Base-by-base conservation (phyloP, 2,113 vertebrate genomes). In the Chunga burmeisteri region DNA sequence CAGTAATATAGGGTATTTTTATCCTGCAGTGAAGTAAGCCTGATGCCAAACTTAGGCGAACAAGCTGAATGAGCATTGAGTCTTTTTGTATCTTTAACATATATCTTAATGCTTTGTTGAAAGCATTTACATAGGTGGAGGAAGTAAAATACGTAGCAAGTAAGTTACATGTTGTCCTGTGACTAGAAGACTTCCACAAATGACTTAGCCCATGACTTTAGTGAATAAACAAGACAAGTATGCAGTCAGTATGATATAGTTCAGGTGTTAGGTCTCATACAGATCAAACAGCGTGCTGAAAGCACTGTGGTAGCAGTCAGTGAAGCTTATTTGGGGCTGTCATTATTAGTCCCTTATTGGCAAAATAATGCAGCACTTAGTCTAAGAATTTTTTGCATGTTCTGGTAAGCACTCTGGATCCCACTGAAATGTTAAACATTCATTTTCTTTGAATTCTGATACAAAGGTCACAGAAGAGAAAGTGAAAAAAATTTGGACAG, bases 401-500 rank as follows among this genome's bases (percentile, higher is more conserved):
- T 94, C 34, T 50, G 16, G 3, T 86, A 56, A 56, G 22, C 29
- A 10, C 29, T 81, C 42, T 47, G 63, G 36, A 29, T 87, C n/a
- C 46, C 55, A 27, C 4, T 90, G 82, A 81, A 91, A 52, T 58
- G 13, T 81, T 85, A 86, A 93, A 75, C 2, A 2, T 67, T 81
- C 11, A 11, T 56, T 96, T 79, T 85, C 49, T 92, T 94, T 95
- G 26, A 93, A 85, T 96, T 94, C 36, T 88, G 23, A 66, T 94
- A 38, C 80, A 66, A 86, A 99, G 99, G 97, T 99, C 73, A 97
- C 98, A 7, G 98, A 99, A 78, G 99, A 99, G 95, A 99, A 56
- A 80, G 44, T 98, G 66, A 99, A 99, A 97, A 99, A 99, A 94
- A 42, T 47, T 11, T 99, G 99, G 99, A 52, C 93, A 7, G 82